phyloP scores from a whole-genome alignment of 1,140 invertebrate genomes.

The Leptinotarsa texana region DNA sequence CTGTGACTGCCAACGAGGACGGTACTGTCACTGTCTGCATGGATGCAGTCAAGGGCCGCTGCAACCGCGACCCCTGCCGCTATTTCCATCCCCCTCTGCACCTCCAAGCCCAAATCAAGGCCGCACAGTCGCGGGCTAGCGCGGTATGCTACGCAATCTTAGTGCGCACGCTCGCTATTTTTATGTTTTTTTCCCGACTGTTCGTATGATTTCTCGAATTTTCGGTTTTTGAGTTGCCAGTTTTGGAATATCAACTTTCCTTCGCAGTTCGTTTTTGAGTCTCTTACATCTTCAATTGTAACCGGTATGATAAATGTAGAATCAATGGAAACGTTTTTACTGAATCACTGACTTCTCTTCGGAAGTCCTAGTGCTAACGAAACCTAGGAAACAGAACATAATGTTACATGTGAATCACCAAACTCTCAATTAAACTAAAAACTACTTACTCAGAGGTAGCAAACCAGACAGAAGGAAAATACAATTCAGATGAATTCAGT shows the following conservation, averaged over 20 bases:
- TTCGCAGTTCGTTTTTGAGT: neutral
- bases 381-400: no score
- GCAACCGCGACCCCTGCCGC: slow-evolving; percentile 93
- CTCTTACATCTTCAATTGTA: neutral
- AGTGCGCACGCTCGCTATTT: slow-evolving; percentile 54
- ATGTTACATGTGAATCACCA: no score
- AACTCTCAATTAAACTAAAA: no score
- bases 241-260: neutral
- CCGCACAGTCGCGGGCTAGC: slow-evolving; percentile 90
- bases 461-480: no score
- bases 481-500: no score
- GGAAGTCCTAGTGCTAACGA: no score
- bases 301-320: neutral
- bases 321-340: no score
- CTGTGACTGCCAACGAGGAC: slow-evolving; percentile 90
- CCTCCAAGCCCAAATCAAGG: slow-evolving; percentile 98
- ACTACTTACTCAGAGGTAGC: no score
- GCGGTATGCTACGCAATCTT: slow-evolving; percentile 81
- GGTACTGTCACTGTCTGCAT: slow-evolving; percentile 98
- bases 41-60: slow-evolving; percentile 97
- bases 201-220: slow-evolving; percentile 26
- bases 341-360: no score
- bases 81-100: slow-evolving; percentile 97
- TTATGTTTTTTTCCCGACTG: slow-evolving; percentile 43
- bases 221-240: neutral